A percentile compares a stretch with the other conserved stretches of the same genome.
Conservation (phyloP, 2,888 invertebrate species). For the Adelognathus sp. region DNA sequence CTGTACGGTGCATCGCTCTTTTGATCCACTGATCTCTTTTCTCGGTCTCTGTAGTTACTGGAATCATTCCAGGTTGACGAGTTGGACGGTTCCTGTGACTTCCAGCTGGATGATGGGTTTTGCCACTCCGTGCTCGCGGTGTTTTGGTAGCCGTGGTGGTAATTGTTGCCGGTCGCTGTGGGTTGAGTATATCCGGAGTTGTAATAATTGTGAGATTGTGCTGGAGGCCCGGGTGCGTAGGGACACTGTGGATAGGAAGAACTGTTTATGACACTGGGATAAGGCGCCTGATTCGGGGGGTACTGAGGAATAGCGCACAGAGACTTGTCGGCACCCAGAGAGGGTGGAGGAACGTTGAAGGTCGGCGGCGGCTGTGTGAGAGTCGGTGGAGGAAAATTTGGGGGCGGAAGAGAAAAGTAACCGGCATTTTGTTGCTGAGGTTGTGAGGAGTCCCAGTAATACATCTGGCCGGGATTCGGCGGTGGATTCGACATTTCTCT, state of each 20-base stretch:
- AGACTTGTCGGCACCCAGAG: slow-evolving; percentile 55
- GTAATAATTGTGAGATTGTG: slow-evolving; percentile 58
- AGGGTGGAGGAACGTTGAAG: slow-evolving; percentile 63
- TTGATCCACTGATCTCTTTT: slow-evolving; percentile 1
- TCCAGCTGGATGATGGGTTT: slow-evolving; percentile 45
- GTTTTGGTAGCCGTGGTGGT: slow-evolving; percentile 64
- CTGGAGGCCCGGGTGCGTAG: slow-evolving; percentile 58
- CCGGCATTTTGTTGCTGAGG: slow-evolving; percentile 61
- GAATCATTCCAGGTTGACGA: slow-evolving; percentile 3
- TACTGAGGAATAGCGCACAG: slow-evolving; percentile 60
- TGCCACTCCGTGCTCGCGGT: slow-evolving; percentile 51
- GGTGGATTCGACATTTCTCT: slow-evolving; percentile 65
- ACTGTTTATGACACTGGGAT: slow-evolving; percentile 58
- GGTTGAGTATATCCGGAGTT: slow-evolving; percentile 59
- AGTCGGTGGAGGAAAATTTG: slow-evolving; percentile 71
- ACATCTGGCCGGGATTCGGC: slow-evolving; percentile 60
- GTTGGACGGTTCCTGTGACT: slow-evolving; percentile 6
- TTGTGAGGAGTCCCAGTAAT: slow-evolving; percentile 65
- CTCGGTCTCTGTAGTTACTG: background rate
- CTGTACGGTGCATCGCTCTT: slow-evolving; percentile 8
- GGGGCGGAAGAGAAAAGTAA: slow-evolving; percentile 67
- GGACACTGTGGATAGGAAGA: slow-evolving; percentile 63
- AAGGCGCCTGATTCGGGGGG: slow-evolving; percentile 57
- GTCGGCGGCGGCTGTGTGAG: slow-evolving; percentile 65
- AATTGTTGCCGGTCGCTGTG: slow-evolving; percentile 54